Percentiles rank a stretch among this genome's conserved stretches.
Evolutionary conservation across 2,797 vertebrate genomes (phyloP).

Genomic region (Artibeus jamaicensis): DNA sequence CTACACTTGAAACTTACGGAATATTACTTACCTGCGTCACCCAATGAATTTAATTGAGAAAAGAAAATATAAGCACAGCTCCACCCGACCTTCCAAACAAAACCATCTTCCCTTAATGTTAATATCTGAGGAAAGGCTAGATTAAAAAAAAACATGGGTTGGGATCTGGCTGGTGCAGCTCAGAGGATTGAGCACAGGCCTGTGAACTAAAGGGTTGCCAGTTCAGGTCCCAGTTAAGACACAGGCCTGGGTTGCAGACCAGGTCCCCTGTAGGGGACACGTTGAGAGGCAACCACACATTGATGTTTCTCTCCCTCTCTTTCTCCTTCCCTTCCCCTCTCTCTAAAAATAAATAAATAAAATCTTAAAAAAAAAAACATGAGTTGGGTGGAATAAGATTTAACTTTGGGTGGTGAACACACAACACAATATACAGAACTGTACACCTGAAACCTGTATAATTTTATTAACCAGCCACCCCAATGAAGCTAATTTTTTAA

Average conservation of each 20-base stretch:
- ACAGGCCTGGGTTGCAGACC: too few relatives aligned
- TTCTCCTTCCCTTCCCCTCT: too few relatives aligned
- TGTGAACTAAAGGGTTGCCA: too few relatives aligned
- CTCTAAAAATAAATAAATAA: too few relatives aligned
- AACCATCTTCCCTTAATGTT: background rate
- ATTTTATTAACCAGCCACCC: background rate
- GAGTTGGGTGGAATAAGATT: background rate
- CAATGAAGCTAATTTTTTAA: background rate
- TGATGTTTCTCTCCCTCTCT: too few relatives aligned
- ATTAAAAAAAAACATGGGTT: background rate
- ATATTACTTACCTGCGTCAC: background rate
- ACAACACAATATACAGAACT: background rate
- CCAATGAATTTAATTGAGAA: background rate
- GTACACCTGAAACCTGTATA: background rate
- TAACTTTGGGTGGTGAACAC: background rate
- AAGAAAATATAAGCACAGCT: background rate
- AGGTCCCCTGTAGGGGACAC: too few relatives aligned
- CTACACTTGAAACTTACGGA: background rate
- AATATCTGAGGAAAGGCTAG: background rate
- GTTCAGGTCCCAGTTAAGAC: too few relatives aligned
- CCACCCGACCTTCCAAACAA: background rate
- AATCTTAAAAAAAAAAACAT: too few relatives aligned
- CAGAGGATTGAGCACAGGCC: too few relatives aligned
- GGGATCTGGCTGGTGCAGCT: too few relatives aligned
- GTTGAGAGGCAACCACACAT: too few relatives aligned